phyloP scores from a whole-genome alignment of 2,888 invertebrate genomes.

The Heliconius hortense region DNA sequence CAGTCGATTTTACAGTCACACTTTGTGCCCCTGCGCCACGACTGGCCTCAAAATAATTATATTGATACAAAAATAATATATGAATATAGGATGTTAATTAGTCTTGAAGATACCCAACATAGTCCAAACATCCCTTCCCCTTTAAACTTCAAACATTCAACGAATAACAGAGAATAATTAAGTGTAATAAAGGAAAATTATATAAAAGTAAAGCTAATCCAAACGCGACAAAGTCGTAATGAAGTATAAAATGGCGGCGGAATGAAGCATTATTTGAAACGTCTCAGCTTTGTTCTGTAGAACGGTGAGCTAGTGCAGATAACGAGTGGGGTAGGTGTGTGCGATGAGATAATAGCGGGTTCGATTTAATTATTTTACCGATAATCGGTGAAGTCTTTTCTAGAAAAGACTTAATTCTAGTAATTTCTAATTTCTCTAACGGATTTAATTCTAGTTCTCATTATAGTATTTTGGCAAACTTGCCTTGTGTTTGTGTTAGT shows the following conservation, averaged over 20 bases:
- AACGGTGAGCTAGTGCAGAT: conserved; percentile 36
- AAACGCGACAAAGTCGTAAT: conserved; percentile 28
- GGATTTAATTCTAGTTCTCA: too few species aligned
- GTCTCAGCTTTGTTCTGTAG: conserved; percentile 35
- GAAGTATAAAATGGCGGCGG: conserved; percentile 31
- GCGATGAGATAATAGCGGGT: conserved; percentile 16
- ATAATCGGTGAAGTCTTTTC: too few species aligned
- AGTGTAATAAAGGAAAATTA: conserved; percentile 28
- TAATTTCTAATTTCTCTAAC: too few species aligned
- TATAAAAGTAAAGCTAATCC: conserved; percentile 34
- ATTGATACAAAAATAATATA: neutral
- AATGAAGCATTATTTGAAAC: conserved; percentile 34
- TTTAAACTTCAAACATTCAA: neutral
- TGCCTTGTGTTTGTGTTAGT: too few species aligned
- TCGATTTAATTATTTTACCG: neutral
- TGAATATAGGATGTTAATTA: too few species aligned
- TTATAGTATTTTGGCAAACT: too few species aligned
- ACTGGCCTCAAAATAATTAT: too few species aligned
- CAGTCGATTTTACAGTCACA: too few species aligned
- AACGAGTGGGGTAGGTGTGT: conserved; percentile 23
- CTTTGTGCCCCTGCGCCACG: too few species aligned
- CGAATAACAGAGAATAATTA: neutral
- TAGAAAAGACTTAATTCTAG: too few species aligned
- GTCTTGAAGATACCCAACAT: neutral
- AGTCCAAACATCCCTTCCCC: neutral